These are phyloP conservation scores for Lagopus leucura DNA, from an alignment of 2,113 vertebrate species.

Conservation along the genomic window DNA sequence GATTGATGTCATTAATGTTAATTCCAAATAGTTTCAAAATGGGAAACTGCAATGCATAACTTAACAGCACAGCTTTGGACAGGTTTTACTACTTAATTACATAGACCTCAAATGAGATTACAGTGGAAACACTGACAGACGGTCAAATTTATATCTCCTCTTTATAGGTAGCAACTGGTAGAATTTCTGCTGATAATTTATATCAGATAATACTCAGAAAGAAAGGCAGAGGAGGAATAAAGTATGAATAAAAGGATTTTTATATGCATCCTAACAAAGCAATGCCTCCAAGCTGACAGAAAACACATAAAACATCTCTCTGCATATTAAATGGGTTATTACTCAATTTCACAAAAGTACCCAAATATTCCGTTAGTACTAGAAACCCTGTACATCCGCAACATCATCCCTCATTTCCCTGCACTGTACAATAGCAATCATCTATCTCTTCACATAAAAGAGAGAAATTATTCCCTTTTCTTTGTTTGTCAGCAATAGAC, in stretches of 20 bases:
- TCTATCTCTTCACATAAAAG: not conserved
- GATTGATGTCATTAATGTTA: not conserved
- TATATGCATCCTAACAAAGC: not conserved
- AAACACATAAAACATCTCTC: not conserved
- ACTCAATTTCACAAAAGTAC: not conserved
- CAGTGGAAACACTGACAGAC: not conserved
- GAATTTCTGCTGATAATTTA: not conserved
- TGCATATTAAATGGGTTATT: not conserved
- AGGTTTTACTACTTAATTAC: not conserved
- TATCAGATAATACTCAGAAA: not conserved
- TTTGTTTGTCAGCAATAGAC: not conserved
- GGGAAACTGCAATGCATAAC: not conserved
- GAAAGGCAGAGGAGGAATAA: not conserved
- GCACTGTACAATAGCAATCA: not conserved
- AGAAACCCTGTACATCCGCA: not conserved
- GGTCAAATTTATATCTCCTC: not conserved
- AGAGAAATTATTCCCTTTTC: not conserved
- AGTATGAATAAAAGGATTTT: not conserved
- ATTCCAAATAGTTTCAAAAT: conserved; percentile 20
- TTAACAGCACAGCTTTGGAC: not conserved
- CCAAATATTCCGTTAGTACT: not conserved
- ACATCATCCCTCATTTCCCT: not conserved
- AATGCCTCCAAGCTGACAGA: not conserved
- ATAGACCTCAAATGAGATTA: not conserved
- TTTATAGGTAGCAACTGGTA: not conserved